A percentile compares a stretch with the other conserved stretches of the same genome.
Evolutionary conservation across 1,140 invertebrate species (phyloP).

Genomic region (Zaprionus taronus): DNA sequence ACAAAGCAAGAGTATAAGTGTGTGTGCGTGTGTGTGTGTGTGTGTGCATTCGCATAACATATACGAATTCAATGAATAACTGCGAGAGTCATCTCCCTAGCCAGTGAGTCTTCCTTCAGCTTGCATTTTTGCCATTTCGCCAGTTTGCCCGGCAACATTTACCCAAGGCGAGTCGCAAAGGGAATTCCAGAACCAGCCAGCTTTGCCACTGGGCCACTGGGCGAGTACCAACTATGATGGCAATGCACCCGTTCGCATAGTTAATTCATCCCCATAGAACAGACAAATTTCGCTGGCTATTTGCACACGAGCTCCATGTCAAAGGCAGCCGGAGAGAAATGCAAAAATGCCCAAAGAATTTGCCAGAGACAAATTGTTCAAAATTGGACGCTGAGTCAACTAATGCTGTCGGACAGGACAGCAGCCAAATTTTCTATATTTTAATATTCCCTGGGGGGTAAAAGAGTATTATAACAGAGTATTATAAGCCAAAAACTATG

Average conservation of each 20-base stretch:
- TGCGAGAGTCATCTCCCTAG: background rate
- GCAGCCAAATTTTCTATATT: background rate
- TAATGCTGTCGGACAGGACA: slow-evolving; percentile 12
- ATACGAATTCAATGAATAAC: slow-evolving; percentile 3
- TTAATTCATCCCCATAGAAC: slow-evolving; percentile 46
- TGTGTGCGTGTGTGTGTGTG: background rate
- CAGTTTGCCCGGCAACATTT: background rate
- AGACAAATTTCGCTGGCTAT: slow-evolving; percentile 50
- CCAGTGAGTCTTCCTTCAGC: background rate
- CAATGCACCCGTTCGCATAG: slow-evolving; percentile 34
- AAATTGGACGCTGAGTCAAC: slow-evolving; percentile 53
- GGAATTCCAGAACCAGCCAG: slow-evolving; percentile 7
- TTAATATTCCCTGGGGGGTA: too few species aligned
- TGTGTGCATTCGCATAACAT: slow-evolving; percentile 1
- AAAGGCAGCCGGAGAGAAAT: slow-evolving; percentile 42
- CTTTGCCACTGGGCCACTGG: background rate
- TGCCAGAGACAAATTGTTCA: slow-evolving; percentile 54
- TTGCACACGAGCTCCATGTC: slow-evolving; percentile 34
- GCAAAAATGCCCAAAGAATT: slow-evolving; percentile 43
- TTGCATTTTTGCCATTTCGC: slow-evolving; percentile 1
- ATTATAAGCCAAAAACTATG: too few species aligned
- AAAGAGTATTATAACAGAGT: too few species aligned
- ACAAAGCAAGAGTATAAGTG: background rate
- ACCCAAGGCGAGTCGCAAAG: slow-evolving; percentile 9
- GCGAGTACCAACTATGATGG: slow-evolving; percentile 14